A percentile compares a stretch with the other conserved stretches of the same genome.
Conservation (phyloP, 2,888 invertebrate genomes). For the Lamellibrachia columna region DNA sequence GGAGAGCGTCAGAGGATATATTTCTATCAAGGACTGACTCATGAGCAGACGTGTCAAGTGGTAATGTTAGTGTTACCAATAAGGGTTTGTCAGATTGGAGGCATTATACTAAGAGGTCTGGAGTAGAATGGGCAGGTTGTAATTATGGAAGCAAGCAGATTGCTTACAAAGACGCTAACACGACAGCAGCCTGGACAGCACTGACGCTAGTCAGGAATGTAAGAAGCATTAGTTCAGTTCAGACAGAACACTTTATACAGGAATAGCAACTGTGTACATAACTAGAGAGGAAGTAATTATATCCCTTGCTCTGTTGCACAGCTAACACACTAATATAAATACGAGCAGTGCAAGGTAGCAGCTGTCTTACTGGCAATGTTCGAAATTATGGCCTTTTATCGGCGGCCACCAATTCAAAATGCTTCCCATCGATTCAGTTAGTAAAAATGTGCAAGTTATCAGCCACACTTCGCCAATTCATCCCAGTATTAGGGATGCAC, state of each 20-base stretch:
- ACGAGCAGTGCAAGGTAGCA: neutral
- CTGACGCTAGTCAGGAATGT: neutral
- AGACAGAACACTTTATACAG: neutral
- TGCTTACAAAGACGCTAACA: neutral
- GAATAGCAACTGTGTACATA: constrained; percentile 7
- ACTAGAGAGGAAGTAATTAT: neutral
- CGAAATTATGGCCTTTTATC: no score
- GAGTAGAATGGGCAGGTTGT: neutral
- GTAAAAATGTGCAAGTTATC: no score
- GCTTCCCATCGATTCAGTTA: no score
- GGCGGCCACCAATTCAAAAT: no score
- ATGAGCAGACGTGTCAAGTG: no score
- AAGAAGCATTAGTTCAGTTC: neutral
- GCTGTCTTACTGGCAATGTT: neutral
- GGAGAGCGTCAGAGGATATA: neutral
- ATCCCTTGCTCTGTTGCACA: neutral
- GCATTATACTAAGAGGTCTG: no score
- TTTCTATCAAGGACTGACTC: no score
- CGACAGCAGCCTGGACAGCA: neutral
- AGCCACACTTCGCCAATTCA: no score
- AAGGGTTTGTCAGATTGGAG: no score
- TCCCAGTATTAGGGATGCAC: no score
- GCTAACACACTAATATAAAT: neutral
- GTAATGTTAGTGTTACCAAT: no score
- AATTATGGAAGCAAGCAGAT: neutral